These are phyloP conservation scores for Aphis craccivora DNA, from an alignment of 1,140 invertebrate genomes.

Conservation along the genomic window DNA sequence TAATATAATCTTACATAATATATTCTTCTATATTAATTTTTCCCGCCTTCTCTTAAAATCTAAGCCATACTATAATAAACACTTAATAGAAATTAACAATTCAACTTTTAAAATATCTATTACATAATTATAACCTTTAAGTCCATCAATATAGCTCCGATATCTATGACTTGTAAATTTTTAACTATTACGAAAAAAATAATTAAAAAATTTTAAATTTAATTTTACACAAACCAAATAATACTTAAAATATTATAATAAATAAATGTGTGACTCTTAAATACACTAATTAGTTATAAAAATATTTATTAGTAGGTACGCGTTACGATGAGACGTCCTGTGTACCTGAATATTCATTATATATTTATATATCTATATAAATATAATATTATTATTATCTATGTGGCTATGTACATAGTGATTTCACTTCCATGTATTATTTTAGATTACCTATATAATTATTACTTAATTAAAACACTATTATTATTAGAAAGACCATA, in stretches of 20 bases:
- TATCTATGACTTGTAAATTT: background rate
- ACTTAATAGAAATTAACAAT: background rate
- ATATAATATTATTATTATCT: too few relatives aligned
- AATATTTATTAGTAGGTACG: background rate
- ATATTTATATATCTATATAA: too few relatives aligned
- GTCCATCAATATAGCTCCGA: too few relatives aligned
- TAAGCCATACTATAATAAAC: background rate
- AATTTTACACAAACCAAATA: background rate
- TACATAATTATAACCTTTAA: background rate
- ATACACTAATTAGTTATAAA: background rate
- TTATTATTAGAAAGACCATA: too few relatives aligned
- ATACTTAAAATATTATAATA: background rate
- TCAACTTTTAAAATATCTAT: background rate
- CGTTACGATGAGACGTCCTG: background rate
- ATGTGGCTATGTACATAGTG: too few relatives aligned
- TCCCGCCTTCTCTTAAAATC: background rate
- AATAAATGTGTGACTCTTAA: background rate
- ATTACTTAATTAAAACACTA: background rate
- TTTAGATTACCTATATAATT: too few relatives aligned
- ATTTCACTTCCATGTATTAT: too few relatives aligned
- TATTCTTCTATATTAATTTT: background rate
- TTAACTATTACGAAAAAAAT: background rate
- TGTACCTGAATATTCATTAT: too few relatives aligned
- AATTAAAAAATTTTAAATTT: background rate
- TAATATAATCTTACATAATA: background rate